Base-by-base conservation (phyloP, 2,113 vertebrate species). In the Dicerorhinus sumatrensis region DNA sequence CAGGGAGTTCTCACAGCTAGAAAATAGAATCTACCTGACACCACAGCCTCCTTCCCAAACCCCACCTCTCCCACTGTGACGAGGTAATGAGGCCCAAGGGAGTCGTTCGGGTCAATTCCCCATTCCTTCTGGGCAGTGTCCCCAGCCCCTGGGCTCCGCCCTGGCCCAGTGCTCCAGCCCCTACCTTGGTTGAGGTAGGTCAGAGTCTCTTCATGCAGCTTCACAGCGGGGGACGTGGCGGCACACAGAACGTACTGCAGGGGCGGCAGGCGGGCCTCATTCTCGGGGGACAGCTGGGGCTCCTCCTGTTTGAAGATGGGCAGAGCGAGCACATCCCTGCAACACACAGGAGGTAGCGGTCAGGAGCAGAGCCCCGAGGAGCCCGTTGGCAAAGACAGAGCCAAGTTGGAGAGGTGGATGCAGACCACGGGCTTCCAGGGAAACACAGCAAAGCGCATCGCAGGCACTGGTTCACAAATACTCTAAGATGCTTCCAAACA, bases 141-240 rank as follows among this genome's bases (percentile, higher is more conserved):
- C 16, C 20, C 81, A 1, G 13, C 17, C 20, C 72, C 70, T 18
- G 5, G 4, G 29, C 18, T 23, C 63, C 3, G 2, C 58, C 63
- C 77, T 0, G 12, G 29, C 42, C 60, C 25, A 0, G 13, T 0
- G 23, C 29, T 72, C 77, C 20, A 0, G 82, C 31, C 56, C 11
- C 95, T 99, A 99, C 99, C 99, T 99, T 99, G 99, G 98, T 99
- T 99, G 97, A 99, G 99, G 97, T 99, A 99, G 60, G 99, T 99
- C 98, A 99, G 98, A 0, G 99, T 99, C 98, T 99, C 99, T 3
- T 99, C 99, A 0, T 99, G 99, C 96, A 99, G 98, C 79, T 99
- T 99, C 94, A 99, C 99, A 5, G 99, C 99, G 1, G 99, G 99
- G 1, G 99, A 99, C 0, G 99, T 99, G 96, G 99, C 99, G 2